Conservation (phyloP, 2,113 vertebrate species). For the Tychaedon coryphoeus region DNA sequence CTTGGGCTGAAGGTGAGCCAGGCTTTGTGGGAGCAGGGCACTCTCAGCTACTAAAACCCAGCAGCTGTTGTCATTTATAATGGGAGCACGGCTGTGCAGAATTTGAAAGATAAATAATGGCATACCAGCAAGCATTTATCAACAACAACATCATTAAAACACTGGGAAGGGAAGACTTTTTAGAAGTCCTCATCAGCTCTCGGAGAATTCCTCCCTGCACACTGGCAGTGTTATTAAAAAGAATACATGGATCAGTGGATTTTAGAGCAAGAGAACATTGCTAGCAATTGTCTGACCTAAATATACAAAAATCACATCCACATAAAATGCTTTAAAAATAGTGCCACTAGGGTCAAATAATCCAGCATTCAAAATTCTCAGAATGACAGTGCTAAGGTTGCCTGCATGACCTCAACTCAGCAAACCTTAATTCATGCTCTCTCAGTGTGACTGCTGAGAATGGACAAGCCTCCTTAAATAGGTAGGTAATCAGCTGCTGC, state of each 20-base stretch:
- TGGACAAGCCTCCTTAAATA: not conserved
- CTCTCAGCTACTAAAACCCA: not conserved
- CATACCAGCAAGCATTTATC: not conserved
- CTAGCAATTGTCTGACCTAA: slow-evolving; percentile 17
- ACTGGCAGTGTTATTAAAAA: not conserved
- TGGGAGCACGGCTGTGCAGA: not conserved
- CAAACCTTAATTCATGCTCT: slow-evolving; percentile 6
- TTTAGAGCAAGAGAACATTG: slow-evolving; percentile 10
- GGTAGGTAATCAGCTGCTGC: slow-evolving; percentile 18
- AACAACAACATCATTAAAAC: not conserved
- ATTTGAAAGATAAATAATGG: not conserved
- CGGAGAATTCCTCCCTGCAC: not conserved
- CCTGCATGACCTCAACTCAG: slow-evolving; percentile 23
- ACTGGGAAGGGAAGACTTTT: not conserved
- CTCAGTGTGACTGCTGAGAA: not conserved
- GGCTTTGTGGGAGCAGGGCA: not conserved
- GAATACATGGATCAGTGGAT: not conserved
- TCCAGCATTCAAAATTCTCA: not conserved
- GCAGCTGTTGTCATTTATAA: not conserved
- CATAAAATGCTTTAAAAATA: slow-evolving; percentile 30
- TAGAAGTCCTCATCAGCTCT: not conserved
- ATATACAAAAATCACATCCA: slow-evolving; percentile 19
- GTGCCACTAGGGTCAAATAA: not conserved
- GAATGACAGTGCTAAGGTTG: not conserved
- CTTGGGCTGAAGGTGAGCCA: not conserved